Evolutionary conservation across 2,113 vertebrate genomes (phyloP).

Genomic region (Xiphorhynchus elegans): DNA sequence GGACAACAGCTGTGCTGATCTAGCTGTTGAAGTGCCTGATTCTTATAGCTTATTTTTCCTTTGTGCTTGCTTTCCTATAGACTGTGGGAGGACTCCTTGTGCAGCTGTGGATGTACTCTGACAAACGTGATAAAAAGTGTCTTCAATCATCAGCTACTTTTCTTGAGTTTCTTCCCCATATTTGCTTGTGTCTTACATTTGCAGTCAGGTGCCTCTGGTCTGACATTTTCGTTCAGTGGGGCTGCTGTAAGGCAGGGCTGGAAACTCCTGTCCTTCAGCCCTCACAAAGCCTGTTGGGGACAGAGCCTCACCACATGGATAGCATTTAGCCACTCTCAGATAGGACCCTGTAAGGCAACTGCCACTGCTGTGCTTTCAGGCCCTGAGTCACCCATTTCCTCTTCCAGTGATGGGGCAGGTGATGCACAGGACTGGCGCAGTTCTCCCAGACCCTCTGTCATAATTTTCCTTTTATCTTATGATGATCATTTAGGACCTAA

Average conservation of each 20-base stretch:
- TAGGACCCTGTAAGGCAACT: background rate
- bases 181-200: background rate
- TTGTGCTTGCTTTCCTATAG: background rate
- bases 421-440: background rate
- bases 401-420: background rate
- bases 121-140: background rate
- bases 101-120: background rate
- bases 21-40: background rate
- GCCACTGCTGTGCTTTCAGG: background rate
- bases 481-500: background rate
- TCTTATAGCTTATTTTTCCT: background rate
- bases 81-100: background rate
- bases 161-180: background rate
- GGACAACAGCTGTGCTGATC: background rate
- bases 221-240: background rate
- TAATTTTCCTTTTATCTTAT: constrained; percentile 32
- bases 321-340: background rate
- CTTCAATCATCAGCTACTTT: background rate
- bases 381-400: constrained; percentile 32
- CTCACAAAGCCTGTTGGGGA: background rate
- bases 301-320: background rate
- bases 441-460: background rate
- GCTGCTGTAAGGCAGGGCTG: background rate
- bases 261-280: background rate
- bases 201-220: background rate